Conservation (phyloP, 2,797 vertebrate genomes). For the Chaenodraco wilsoni region DNA sequence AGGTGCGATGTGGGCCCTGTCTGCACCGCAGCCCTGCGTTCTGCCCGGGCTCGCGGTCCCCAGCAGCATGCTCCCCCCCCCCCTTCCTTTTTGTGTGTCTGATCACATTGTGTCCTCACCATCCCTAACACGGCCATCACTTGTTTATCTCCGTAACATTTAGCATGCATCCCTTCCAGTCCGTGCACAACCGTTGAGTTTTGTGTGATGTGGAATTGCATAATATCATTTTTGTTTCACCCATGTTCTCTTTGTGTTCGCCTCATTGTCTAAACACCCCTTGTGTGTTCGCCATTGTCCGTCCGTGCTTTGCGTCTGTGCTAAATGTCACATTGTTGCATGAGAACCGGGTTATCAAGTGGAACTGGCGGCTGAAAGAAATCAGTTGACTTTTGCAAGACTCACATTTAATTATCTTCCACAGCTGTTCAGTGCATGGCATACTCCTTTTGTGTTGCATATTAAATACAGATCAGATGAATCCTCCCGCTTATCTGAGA, state of each 20-base stretch:
- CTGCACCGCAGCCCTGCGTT: slow-evolving; percentile 69
- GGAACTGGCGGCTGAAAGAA: slow-evolving; percentile 39
- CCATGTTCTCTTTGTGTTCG: slow-evolving; percentile 41
- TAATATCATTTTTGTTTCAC: slow-evolving; percentile 42
- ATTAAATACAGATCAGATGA: slow-evolving; percentile 32
- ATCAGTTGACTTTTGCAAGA: slow-evolving; percentile 32
- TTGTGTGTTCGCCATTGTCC: slow-evolving; percentile 30
- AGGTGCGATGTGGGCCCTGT: slow-evolving; percentile 88
- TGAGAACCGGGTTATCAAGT: slow-evolving; percentile 46
- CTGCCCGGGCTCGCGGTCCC: slow-evolving; percentile 57
- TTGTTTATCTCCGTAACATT: slow-evolving; percentile 52
- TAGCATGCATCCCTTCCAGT: slow-evolving; percentile 53
- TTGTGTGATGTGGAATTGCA: slow-evolving; percentile 29
- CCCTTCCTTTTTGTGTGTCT: slow-evolving; percentile 55
- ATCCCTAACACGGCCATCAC: slow-evolving; percentile 38
- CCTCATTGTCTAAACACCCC: slow-evolving; percentile 49
- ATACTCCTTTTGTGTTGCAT: slow-evolving; percentile 45
- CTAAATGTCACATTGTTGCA: slow-evolving; percentile 67
- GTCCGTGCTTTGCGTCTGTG: slow-evolving; percentile 44
- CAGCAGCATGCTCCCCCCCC: slow-evolving; percentile 63
- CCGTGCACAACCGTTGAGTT: slow-evolving; percentile 18
- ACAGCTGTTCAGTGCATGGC: slow-evolving; percentile 45
- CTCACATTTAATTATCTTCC: slow-evolving; percentile 50
- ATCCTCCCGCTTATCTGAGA: slow-evolving; percentile 49
- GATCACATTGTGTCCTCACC: slow-evolving; percentile 51